These are phyloP conservation scores for Corydoras sp. DNA, from an alignment of 2,113 vertebrate genomes.

Conservation along the genomic window DNA sequence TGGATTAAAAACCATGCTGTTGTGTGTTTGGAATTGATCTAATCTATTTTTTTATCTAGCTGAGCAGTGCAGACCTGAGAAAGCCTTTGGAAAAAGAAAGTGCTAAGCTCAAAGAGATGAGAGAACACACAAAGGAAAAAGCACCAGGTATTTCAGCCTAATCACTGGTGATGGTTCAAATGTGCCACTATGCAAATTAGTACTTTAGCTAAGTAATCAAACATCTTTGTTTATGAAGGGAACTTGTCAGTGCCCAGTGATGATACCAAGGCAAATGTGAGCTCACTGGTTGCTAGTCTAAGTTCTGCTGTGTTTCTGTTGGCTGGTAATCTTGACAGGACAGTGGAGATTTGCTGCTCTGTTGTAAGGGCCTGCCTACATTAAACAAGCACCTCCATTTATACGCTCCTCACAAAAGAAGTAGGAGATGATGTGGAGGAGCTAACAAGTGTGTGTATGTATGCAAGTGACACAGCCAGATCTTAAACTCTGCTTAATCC, in stretches of 20 bases:
- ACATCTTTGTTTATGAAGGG: too few species aligned
- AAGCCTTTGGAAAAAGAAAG: constrained; percentile 81
- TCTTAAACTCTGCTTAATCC: constrained; percentile 24
- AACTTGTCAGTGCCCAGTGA: constrained; percentile 33
- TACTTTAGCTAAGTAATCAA: too few species aligned
- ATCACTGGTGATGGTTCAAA: not conserved
- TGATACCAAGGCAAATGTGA: constrained; percentile 50
- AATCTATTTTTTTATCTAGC: constrained; percentile 52
- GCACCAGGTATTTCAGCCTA: constrained; percentile 57
- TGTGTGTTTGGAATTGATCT: too few species aligned
- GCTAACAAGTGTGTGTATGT: constrained; percentile 16
- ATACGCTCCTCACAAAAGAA: constrained; percentile 11
- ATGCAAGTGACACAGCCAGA: constrained; percentile 1
- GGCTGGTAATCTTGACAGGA: constrained; percentile 46
- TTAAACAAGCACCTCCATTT: constrained; percentile 8
- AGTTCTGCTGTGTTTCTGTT: constrained; percentile 27
- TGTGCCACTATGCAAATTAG: not conserved
- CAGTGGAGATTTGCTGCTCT: constrained; percentile 33
- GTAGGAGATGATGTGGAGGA: constrained; percentile 8
- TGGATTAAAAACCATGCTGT: too few species aligned
- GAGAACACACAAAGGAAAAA: constrained; percentile 44
- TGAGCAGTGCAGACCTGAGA: constrained; percentile 78
- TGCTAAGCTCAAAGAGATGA: constrained; percentile 77
- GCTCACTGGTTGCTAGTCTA: constrained; percentile 20
- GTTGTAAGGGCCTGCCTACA: constrained; percentile 48